Evolutionary conservation across 37 sponge, comb jelly and placozoan genomes (phyloP).

Genomic region (Haliclona indistincta): DNA sequence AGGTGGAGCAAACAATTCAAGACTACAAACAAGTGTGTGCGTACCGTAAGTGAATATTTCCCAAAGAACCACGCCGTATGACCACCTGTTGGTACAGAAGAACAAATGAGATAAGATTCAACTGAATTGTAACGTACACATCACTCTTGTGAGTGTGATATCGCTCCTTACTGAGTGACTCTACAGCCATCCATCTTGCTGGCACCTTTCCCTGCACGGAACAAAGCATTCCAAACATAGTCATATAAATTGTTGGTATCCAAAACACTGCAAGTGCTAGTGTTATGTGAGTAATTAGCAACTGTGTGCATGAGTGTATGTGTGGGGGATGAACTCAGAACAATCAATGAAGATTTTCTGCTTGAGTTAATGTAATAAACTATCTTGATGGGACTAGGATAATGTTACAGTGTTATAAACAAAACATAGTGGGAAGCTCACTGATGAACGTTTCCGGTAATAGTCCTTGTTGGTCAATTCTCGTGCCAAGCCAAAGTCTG

Average conservation of each 20-base stretch:
- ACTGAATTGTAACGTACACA: slow-evolving; percentile 49
- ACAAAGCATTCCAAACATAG: neutral
- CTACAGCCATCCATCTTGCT: slow-evolving; percentile 86
- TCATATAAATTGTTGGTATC: neutral
- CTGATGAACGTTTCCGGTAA: slow-evolving; percentile 57
- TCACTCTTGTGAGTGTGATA: slow-evolving; percentile 75
- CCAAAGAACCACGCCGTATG: slow-evolving; percentile 73
- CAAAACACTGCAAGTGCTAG: neutral
- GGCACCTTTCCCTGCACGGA: slow-evolving; percentile 58
- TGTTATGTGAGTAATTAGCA: neutral
- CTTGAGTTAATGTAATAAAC: no score
- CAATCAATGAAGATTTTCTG: no score
- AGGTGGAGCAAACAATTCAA: neutral
- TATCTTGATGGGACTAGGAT: no score
- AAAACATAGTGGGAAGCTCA: slow-evolving; percentile 12
- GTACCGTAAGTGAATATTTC: slow-evolving; percentile 67
- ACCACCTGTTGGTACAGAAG: slow-evolving; percentile 41
- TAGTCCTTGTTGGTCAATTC: slow-evolving; percentile 63
- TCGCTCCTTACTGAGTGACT: slow-evolving; percentile 47
- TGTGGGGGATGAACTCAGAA: neutral
- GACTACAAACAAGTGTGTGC: neutral
- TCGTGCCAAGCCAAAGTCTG: slow-evolving; percentile 76
- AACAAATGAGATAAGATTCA: neutral
- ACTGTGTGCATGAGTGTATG: neutral
- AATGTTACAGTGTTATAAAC: no score